A percentile compares a stretch with the other conserved stretches of the same genome.
Conservation (phyloP, 2,888 invertebrate species). For the Frankliniella fusca region DNA sequence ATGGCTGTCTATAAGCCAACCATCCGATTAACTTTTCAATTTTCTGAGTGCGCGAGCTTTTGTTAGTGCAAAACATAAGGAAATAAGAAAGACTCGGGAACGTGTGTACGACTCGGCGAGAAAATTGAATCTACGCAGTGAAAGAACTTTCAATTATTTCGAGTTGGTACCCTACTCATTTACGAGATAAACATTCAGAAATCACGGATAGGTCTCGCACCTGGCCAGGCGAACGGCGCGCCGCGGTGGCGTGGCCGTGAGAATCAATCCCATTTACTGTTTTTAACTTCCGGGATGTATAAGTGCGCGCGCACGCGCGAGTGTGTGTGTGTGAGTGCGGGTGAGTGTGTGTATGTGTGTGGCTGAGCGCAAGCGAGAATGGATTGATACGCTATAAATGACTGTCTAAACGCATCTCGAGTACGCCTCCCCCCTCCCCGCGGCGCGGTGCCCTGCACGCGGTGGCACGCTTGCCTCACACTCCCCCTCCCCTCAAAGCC, state of each 20-base stretch:
- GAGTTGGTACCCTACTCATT: too few species aligned
- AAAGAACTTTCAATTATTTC: too few species aligned
- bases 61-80: too few species aligned
- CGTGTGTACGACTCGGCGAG: too few species aligned
- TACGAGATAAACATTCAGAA: too few species aligned
- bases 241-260: not conserved
- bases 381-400: constrained; percentile 14
- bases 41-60: too few species aligned
- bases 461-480: not conserved
- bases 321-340: too few species aligned
- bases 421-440: not conserved
- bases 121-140: too few species aligned
- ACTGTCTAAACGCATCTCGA: constrained; percentile 5
- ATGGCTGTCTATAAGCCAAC: too few species aligned
- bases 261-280: not conserved
- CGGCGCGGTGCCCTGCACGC: constrained; percentile 1
- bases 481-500: not conserved
- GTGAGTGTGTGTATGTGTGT: not conserved
- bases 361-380: not conserved
- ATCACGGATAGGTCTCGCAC: too few species aligned
- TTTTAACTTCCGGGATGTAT: not conserved
- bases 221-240: not conserved
- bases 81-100: too few species aligned
- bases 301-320: not conserved
- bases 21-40: too few species aligned